Evolutionary conservation across 2,797 vertebrate genomes (phyloP), one percentile per base, ranked within the genome.

Genomic region (Channa striata): DNA sequence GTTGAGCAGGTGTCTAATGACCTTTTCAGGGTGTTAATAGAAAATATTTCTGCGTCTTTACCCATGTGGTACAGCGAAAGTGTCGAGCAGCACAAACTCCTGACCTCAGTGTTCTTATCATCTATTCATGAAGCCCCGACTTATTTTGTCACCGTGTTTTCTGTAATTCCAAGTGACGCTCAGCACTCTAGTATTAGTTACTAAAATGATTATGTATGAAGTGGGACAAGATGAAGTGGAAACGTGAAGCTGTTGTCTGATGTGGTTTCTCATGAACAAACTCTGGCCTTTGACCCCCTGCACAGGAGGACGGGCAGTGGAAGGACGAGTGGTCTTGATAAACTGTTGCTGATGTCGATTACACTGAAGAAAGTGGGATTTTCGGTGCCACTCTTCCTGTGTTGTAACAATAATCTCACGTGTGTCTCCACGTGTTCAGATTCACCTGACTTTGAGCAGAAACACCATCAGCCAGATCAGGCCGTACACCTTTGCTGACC

Each of bases 391-490:
- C 25, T 6, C 6, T 3, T 6, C 23, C 1, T 43, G 2, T 10
- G 25, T 5, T 10, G 4, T 11, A 6, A 36, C 23, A 37, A 3
- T 40, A 4, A 13, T 33, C 8, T 42, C 8, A 13, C 9, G 17
- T 47, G 7, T 65, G 47, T 50, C 14, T 46, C 25, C 20, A 0
- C 10, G 0, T 40, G 1, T 14, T 1, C 68, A 93, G 91, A 95
- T 97, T 82, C 96, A 97, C 77, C 92, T 97, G 85, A 97, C 96
- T 0, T 91, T 97, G 65, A 96, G 96, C 1, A 93, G 96, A 5
- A 97, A 97, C 90, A 97, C 96, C 82, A 97, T 97, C 92, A 96
- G 96, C 83, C 95, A 96, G 58, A 94, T 97, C 90, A 88, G 92
- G 1, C 95, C 94, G 0, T 96, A 93, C 0, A 89, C 96, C 84